A percentile compares a stretch with the other conserved stretches of the same genome.
Conservation (phyloP, 2,888 invertebrate genomes). For the Tuberolachnus salignus region DNA sequence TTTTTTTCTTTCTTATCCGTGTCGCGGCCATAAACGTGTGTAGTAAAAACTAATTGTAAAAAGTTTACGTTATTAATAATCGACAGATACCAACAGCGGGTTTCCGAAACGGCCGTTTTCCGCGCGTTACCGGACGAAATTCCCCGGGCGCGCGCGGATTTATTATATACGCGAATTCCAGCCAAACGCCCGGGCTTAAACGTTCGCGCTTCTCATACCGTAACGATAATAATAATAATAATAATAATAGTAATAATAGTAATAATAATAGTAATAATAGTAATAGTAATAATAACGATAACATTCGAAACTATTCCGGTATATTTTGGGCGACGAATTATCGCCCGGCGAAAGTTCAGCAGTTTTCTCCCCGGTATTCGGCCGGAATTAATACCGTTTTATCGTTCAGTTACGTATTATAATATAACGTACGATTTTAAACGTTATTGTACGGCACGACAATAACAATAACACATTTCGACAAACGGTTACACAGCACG, state of each 20-base stretch:
- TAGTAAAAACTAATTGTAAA: too few relatives aligned
- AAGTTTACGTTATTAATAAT: conserved; percentile 23
- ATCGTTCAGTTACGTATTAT: neutral
- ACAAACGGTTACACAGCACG: neutral
- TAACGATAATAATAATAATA: too few relatives aligned
- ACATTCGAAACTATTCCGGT: neutral
- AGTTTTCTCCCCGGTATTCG: neutral
- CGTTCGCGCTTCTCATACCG: neutral
- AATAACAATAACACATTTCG: neutral
- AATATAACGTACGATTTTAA: neutral
- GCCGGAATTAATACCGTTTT: neutral
- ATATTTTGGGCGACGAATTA: neutral
- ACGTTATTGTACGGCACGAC: neutral
- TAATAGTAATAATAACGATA: too few relatives aligned
- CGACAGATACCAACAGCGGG: neutral
- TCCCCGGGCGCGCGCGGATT: neutral
- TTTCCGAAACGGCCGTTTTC: neutral
- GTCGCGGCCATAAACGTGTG: too few relatives aligned
- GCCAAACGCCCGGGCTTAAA: neutral
- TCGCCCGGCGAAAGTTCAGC: conserved; percentile 10
- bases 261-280: neutral
- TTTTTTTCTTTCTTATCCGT: too few relatives aligned
- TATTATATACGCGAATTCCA: neutral
- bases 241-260: neutral
- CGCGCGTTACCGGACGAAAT: neutral